These are phyloP conservation scores for Nesogale talazaci DNA, from an alignment of 2,113 vertebrate genomes.

Conservation along the genomic window DNA sequence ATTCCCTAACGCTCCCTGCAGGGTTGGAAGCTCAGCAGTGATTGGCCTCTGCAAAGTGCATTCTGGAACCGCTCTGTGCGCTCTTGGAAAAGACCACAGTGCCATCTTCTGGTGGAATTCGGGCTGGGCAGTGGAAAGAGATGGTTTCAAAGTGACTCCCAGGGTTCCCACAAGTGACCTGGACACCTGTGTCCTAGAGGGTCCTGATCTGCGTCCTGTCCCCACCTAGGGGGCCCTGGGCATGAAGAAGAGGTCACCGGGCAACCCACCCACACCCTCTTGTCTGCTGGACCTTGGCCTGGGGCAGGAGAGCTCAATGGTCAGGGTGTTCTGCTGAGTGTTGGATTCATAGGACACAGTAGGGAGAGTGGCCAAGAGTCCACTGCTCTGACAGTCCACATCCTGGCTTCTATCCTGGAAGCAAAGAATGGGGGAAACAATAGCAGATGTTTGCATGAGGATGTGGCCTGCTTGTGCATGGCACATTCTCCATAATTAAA, in stretches of 20 bases:
- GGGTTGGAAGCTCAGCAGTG: conserved; percentile 51
- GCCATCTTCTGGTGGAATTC: conserved; percentile 81
- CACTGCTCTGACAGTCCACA: background rate
- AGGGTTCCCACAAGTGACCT: rapidly evolving
- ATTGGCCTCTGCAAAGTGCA: background rate
- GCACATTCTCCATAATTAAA: background rate
- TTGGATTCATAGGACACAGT: background rate
- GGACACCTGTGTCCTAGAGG: rapidly evolving
- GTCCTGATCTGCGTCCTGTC: too few relatives aligned
- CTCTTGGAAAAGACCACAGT: conserved; percentile 80
- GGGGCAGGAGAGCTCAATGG: rapidly evolving
- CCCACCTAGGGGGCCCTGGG: background rate
- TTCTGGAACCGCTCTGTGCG: background rate
- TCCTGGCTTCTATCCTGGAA: background rate
- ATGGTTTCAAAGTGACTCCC: background rate
- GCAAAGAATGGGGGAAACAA: background rate
- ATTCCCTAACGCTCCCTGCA: conserved; percentile 61
- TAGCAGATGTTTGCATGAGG: background rate
- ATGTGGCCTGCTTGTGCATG: background rate
- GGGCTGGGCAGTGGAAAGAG: background rate
- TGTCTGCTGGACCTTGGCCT: background rate
- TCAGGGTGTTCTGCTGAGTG: background rate
- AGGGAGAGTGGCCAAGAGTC: background rate
- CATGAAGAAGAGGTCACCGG: too few relatives aligned
- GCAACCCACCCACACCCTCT: background rate